Conservation (phyloP, 2,113 vertebrate species). For the Perognathus longimembris region DNA sequence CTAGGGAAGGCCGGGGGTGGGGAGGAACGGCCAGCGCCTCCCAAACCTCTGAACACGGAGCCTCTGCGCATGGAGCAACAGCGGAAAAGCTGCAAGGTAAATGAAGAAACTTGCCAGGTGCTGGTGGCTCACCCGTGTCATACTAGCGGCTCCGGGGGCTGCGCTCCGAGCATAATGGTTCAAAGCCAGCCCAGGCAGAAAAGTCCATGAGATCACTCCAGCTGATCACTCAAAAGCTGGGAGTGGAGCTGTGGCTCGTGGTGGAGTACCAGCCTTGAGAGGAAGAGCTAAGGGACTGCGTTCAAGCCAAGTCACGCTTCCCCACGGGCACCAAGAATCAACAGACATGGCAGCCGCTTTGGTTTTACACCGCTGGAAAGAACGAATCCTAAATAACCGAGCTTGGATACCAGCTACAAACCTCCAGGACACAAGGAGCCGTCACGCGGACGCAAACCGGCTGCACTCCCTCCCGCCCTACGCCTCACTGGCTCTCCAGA, state of each 20-base stretch:
- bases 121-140: too few relatives aligned
- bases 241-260: too few relatives aligned
- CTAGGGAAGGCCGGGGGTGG: not conserved
- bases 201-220: too few relatives aligned
- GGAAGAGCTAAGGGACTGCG: too few relatives aligned
- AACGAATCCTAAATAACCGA: not conserved
- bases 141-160: too few relatives aligned
- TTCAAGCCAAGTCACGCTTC: too few relatives aligned
- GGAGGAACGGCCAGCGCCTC: not conserved
- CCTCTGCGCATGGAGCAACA: not conserved
- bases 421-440: not conserved
- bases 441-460: not conserved
- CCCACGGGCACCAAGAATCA: too few relatives aligned
- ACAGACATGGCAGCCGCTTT: too few relatives aligned
- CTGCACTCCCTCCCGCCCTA: not conserved
- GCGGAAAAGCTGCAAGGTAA: not conserved
- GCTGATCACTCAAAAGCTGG: too few relatives aligned
- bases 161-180: too few relatives aligned
- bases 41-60: not conserved
- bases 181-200: too few relatives aligned
- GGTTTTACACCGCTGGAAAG: not conserved
- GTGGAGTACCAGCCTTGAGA: too few relatives aligned
- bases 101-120: not conserved
- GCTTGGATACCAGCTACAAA: not conserved
- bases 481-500: not conserved